Evolutionary conservation across 1,140 invertebrate species (phyloP).

Genomic region (Bilobella aurantiaca): DNA sequence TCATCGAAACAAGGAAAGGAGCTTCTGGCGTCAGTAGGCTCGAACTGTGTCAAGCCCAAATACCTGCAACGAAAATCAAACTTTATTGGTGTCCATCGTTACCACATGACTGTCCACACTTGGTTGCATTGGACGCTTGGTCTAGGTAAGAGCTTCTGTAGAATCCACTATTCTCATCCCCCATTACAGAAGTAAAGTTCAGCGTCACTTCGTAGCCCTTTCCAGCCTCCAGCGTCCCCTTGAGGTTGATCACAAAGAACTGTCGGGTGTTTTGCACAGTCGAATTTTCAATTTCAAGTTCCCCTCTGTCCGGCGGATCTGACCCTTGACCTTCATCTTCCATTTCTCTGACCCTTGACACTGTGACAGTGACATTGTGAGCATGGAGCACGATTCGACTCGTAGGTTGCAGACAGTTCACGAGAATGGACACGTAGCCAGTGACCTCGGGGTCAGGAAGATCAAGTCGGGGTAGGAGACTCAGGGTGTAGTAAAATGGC

Average conservation of each 20-base stretch:
- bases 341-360: not conserved
- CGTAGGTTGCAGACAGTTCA: slow-evolving; percentile 10
- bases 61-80: slow-evolving; percentile 5
- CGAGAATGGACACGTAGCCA: slow-evolving; percentile 1
- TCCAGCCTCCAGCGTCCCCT: slow-evolving; percentile 4
- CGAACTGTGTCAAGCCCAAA: slow-evolving; percentile 38
- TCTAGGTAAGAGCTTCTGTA: slow-evolving; percentile 8
- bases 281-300: not conserved
- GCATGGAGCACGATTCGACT: slow-evolving; percentile 13
- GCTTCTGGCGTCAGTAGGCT: slow-evolving; percentile 47
- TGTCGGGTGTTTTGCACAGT: not conserved
- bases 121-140: not conserved
- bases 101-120: not conserved
- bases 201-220: slow-evolving; percentile 10
- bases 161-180: slow-evolving; percentile 1
- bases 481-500: not conserved
- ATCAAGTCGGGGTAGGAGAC: not conserved
- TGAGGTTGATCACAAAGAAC: slow-evolving; percentile 13
- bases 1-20: slow-evolving; percentile 59
- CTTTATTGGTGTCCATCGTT: not conserved
- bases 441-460: not conserved
- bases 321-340: too few relatives aligned
- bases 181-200: not conserved
- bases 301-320: not conserved
- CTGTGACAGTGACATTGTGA: not conserved